phyloP scores from a whole-genome alignment of 2,888 invertebrate genomes.

The Synergus japonicus region DNA sequence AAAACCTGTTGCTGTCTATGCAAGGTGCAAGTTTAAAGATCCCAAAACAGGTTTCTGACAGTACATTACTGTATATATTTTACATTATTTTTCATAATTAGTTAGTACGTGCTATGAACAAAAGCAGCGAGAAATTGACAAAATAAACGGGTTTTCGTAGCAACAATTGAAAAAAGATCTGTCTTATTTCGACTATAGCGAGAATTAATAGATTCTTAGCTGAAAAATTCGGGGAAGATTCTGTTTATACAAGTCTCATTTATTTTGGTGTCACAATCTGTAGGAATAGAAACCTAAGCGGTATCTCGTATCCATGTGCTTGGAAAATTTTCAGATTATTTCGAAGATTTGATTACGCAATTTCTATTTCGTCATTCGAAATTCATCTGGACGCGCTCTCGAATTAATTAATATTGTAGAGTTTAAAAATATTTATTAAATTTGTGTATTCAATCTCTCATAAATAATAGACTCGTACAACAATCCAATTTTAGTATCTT shows the following conservation, averaged over 20 bases:
- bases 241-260: background rate
- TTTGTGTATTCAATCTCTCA: background rate
- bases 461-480: background rate
- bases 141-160: background rate
- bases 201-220: too few relatives aligned
- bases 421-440: background rate
- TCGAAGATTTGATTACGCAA: background rate
- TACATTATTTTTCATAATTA: background rate
- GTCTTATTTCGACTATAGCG: too few relatives aligned
- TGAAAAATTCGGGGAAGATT: background rate
- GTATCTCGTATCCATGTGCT: background rate
- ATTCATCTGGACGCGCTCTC: background rate
- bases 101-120: background rate
- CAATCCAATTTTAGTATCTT: too few relatives aligned
- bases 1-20: slow-evolving; percentile 4
- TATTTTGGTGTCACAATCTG: background rate
- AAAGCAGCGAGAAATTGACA: background rate
- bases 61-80: background rate
- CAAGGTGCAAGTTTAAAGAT: slow-evolving; percentile 12
- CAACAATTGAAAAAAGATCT: background rate
- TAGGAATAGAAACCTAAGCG: background rate
- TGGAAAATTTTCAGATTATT: background rate
- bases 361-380: background rate
- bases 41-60: slow-evolving; percentile 10
- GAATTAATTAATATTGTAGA: background rate